Base-by-base conservation (phyloP, 2,113 vertebrate genomes). In the Bucco capensis region DNA sequence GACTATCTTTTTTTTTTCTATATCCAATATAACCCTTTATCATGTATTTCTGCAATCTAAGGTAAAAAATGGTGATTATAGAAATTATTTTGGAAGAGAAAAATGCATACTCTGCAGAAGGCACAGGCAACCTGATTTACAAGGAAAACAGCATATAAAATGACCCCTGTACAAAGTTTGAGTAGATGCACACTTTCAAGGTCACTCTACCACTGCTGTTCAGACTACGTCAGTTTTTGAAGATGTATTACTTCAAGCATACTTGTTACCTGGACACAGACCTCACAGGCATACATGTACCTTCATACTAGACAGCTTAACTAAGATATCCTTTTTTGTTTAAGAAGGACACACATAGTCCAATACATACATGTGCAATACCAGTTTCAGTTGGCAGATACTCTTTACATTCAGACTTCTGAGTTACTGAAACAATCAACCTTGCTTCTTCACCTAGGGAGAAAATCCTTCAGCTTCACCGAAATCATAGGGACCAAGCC, bases 211-310 rank as follows among this genome's bases (percentile, higher is more conserved):
- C 60, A 71, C 6, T 1, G 5, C 79, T 83, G 62, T 38, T 92
- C 78, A 85, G 92, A 46, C 83, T 76, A 82, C 90, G 89, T 93
- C 86, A 96, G 92, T 89, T 93, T 95, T 62, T 86, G 92, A 94
- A 95, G 93, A 93, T 58, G 6, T 84, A 95, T 58, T 86, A 90
- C 82, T 91, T 66, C 44, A 61, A 85, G 80, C 44, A 70, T 12
- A 0, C 77, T 91, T 80, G 76, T 87, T 93, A 93, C 89, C 12
- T 35, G 92, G 83, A 86, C 84, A 93, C 69, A 73, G 86, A 89
- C 88, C 73, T 75, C 94, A 33, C 50, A 88, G 61, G 89, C 89
- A 66, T 11, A 5, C n/a, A 61, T 61, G 71, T 92, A 66, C 92
- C 74, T 69, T 83, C 66, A 71, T 38, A 58, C 16, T 3, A 86